Percentiles rank a stretch among this genome's conserved stretches.
Conservation (phyloP, 30 jellyfish, hydroid and myxozoan species). For the Hydra vulgaris region DNA sequence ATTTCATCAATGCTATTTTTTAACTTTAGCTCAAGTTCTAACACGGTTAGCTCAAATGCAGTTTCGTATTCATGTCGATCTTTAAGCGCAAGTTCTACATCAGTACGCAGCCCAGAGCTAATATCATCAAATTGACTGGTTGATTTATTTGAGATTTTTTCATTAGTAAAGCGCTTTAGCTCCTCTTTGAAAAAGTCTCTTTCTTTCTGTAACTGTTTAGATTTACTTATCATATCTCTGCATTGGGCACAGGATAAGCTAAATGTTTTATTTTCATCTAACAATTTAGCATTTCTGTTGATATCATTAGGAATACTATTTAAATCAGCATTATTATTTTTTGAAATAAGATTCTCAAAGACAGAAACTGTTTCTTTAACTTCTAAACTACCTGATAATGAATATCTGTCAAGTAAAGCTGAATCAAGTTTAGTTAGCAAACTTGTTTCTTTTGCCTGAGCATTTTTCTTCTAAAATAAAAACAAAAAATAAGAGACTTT, state of each 20-base stretch:
- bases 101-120: slow-evolving; percentile 83
- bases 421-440: no score
- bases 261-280: background rate
- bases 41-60: slow-evolving; percentile 47
- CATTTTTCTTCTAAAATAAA: no score
- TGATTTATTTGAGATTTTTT: slow-evolving; percentile 40
- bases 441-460: no score
- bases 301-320: background rate
- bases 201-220: background rate
- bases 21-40: slow-evolving; percentile 46
- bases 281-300: background rate
- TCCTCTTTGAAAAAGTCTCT: slow-evolving; percentile 58
- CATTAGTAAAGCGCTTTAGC: slow-evolving; percentile 50
- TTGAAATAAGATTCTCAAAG: no score
- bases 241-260: slow-evolving; percentile 17
- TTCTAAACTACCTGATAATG: no score
- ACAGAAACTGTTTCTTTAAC: no score
- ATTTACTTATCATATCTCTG: background rate
- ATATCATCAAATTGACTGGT: slow-evolving; percentile 52
- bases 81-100: slow-evolving; percentile 61
- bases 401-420: no score
- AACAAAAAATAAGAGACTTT: no score
- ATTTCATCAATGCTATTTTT: slow-evolving; percentile 37
- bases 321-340: no score
- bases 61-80: slow-evolving; percentile 50